phyloP scores from a whole-genome alignment of 1,140 invertebrate species.

The Hylyphantes graminicola region DNA sequence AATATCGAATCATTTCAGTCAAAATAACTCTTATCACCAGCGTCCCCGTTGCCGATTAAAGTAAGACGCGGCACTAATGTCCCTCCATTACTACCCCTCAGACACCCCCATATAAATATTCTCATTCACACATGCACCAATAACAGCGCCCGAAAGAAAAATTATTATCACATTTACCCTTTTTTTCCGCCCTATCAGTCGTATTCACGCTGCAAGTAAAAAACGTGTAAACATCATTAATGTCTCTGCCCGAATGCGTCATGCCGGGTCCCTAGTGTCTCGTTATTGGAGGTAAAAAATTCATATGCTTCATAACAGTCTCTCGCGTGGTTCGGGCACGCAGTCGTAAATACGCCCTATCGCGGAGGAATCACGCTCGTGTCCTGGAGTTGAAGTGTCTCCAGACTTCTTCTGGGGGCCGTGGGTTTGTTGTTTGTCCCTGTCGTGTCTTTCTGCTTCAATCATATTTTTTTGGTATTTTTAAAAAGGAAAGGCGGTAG shows the following conservation, averaged over 20 bases:
- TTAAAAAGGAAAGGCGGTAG: too few species aligned
- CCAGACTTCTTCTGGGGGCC: neutral
- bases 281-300: constrained; percentile 39
- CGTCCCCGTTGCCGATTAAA: neutral
- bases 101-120: constrained; percentile 27
- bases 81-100: constrained; percentile 1
- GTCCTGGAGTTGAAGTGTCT: constrained; percentile 1
- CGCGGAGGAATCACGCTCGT: constrained; percentile 31
- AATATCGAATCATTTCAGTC: too few species aligned
- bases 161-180: constrained; percentile 31
- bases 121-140: constrained; percentile 3
- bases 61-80: neutral
- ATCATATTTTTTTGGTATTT: too few species aligned
- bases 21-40: too few species aligned
- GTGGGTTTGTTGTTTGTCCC: too few species aligned
- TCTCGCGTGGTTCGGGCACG: constrained; percentile 16
- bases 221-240: constrained; percentile 57
- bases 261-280: constrained; percentile 23
- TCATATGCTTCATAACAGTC: constrained; percentile 22
- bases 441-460: too few species aligned
- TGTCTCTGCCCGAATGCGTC: constrained; percentile 37
- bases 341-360: constrained; percentile 48
- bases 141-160: constrained; percentile 25
- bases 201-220: constrained; percentile 20
- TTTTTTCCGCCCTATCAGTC: constrained; percentile 1